A percentile compares a stretch with the other conserved stretches of the same genome.
phyloP scores from a whole-genome alignment of 2,888 invertebrate species.

The Acleris holmiana region DNA sequence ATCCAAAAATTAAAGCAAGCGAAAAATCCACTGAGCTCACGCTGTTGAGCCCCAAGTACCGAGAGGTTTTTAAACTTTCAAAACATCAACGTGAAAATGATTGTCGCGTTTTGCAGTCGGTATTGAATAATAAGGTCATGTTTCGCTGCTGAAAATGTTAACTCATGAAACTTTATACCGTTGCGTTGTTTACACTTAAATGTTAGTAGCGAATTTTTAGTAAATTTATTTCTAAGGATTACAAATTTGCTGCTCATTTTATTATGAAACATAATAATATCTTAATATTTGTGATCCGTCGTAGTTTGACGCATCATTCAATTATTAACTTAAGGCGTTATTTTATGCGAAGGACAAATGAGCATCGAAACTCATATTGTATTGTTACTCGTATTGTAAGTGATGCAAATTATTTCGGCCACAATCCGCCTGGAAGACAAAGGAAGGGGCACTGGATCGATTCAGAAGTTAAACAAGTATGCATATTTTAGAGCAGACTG shows the following conservation, averaged over 20 bases:
- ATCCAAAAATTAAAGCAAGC: constrained; percentile 8
- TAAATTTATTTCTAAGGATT: too few relatives aligned
- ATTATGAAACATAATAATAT: too few relatives aligned
- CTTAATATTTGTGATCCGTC: too few relatives aligned
- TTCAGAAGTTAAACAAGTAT: constrained; percentile 25
- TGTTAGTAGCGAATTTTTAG: too few relatives aligned
- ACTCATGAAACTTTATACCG: constrained; percentile 2
- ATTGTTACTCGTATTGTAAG: constrained; percentile 18
- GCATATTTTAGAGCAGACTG: constrained; percentile 16
- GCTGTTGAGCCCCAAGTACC: constrained; percentile 4
- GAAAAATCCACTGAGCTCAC: constrained; percentile 6
- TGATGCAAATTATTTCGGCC: constrained; percentile 25
- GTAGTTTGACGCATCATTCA: too few relatives aligned
- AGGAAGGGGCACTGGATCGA: constrained; percentile 14
- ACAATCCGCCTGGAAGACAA: constrained; percentile 16
- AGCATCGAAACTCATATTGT: too few relatives aligned
- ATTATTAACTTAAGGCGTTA: too few relatives aligned
- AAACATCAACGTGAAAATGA: constrained; percentile 12
- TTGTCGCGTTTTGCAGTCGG: background rate
- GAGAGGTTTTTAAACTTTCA: constrained; percentile 9
- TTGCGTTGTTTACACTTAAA: background rate
- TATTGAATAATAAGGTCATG: constrained; percentile 6
- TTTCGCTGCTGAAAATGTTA: background rate
- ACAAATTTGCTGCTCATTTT: too few relatives aligned
- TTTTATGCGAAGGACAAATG: constrained; percentile 3